Evolutionary conservation across 2,888 invertebrate genomes (phyloP).

Genomic region (Hirtodrosophila histrioides): DNA sequence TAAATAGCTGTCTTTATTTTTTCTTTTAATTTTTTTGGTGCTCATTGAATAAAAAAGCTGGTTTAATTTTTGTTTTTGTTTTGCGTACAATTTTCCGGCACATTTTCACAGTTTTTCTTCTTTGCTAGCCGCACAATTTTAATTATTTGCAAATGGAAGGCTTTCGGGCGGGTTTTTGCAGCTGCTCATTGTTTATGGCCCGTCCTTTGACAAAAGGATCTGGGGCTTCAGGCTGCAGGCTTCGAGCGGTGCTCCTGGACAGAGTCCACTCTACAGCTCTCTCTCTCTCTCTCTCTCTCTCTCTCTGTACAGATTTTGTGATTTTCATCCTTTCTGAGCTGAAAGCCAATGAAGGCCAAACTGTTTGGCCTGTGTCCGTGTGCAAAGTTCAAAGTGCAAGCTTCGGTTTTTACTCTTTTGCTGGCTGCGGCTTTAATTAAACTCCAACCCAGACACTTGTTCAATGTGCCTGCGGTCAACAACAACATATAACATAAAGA

Average conservation of each 20-base stretch:
- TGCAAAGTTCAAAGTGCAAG: slow-evolving; percentile 59
- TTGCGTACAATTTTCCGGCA: slow-evolving; percentile 62
- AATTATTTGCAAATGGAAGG: slow-evolving; percentile 68
- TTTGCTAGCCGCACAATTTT: slow-evolving; percentile 60
- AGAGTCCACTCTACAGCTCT: background rate
- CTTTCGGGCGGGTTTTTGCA: slow-evolving; percentile 25
- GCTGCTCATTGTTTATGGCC: slow-evolving; percentile 49
- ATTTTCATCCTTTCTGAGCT: background rate
- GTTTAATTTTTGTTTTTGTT: slow-evolving; percentile 46
- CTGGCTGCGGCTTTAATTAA: slow-evolving; percentile 72
- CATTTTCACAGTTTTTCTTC: slow-evolving; percentile 42
- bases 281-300: background rate
- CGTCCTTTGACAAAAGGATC: slow-evolving; percentile 52
- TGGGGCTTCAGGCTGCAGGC: slow-evolving; percentile 19
- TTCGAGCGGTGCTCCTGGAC: slow-evolving; percentile 1
- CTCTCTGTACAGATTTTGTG: background rate
- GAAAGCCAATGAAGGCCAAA: slow-evolving; percentile 45
- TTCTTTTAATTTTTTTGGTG: slow-evolving; percentile 2
- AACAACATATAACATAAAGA: slow-evolving; percentile 1
- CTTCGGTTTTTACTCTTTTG: slow-evolving; percentile 37
- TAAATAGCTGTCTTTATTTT: too few relatives aligned
- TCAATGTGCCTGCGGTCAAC: slow-evolving; percentile 43
- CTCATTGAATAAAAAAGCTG: too few relatives aligned
- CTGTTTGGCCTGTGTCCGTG: slow-evolving; percentile 24
- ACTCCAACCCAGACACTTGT: slow-evolving; percentile 54